A percentile compares a stretch with the other conserved stretches of the same genome.
Conservation (phyloP, 2,797 vertebrate species). For the Leptodactylus fallax region DNA sequence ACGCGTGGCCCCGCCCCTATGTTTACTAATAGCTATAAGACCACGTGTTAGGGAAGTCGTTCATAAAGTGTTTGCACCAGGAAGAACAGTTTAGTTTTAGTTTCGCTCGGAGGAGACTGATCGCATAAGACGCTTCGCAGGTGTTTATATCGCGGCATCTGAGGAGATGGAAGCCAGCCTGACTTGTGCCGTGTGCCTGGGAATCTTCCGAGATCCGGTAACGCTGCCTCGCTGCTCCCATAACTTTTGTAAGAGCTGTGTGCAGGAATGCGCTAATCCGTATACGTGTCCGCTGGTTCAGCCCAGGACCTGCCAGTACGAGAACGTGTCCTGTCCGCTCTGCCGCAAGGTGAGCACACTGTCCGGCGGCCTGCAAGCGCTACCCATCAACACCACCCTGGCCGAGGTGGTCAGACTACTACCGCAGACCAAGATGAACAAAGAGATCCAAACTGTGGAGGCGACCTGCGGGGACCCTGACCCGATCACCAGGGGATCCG, state of each 20-base stretch:
- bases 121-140: too few relatives aligned
- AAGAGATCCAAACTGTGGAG: background rate
- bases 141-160: background rate
- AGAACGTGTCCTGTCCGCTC: constrained; percentile 32
- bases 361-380: constrained; percentile 64
- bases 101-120: too few relatives aligned
- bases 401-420: constrained; percentile 70
- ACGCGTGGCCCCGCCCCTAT: background rate
- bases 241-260: constrained; percentile 73
- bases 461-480: accelerated
- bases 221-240: constrained; percentile 73
- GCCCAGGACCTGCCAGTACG: constrained; percentile 29
- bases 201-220: constrained; percentile 72
- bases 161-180: constrained; percentile 72
- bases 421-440: background rate
- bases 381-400: constrained; percentile 73
- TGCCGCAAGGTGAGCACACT: constrained; percentile 71
- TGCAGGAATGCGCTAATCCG: constrained; percentile 66
- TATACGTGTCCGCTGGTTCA: constrained; percentile 7
- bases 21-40: background rate
- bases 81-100: background rate
- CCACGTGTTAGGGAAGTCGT: background rate
- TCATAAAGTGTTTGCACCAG: background rate
- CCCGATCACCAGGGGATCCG: background rate
- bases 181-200: constrained; percentile 74